Base-by-base conservation (phyloP, 2,797 vertebrate genomes). In the Rhinatrema bivittatum region DNA sequence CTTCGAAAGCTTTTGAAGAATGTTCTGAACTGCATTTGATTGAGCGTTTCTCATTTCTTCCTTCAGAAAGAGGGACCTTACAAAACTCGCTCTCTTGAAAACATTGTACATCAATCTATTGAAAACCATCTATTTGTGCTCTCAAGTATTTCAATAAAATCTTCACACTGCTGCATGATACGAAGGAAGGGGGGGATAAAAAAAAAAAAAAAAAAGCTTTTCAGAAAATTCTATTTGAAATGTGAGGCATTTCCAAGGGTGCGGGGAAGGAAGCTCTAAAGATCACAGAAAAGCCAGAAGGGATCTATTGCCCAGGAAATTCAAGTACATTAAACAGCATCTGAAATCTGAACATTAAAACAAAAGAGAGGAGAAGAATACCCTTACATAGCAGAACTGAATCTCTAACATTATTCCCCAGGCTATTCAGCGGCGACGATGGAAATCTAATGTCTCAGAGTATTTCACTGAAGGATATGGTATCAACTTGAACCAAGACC, bases 131-230 rank as follows among this genome's bases (percentile, higher is more conserved):
- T 53, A 50, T 3, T 2, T 34, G 33, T 48, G 20, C 39, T 60
- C 38, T 25, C 43, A 70, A 58, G 42, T 19, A 45, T 49, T 41
- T 61, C 46, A 56, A 57, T 65, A 48, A 39, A 50, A 60, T 48
- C 25, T 43, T 19, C 32, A 5, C 39, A 5, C 39, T 25, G 27
- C 50, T 36, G 8, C 31, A 29, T 46, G 23, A 16, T 37, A 39
- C 61, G 46, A 31, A n/a, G n/a, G n/a, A n/a, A n/a, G n/a, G n/a
- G n/a, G n/a, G n/a, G n/a, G n/a, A n/a, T n/a, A n/a, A n/a, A n/a
- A n/a, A n/a, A n/a, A n/a, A n/a, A n/a, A 39, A 39, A 39, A 4
- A 14, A 20, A 20, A 9, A 30, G 25, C 5, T 18, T 30, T 45
- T 42, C 53, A 13, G 0, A 20, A 18, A 18, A 14, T 58, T 50